Evolutionary conservation across 2,888 invertebrate species (phyloP).

Genomic region (Chromoteleia sp.): DNA sequence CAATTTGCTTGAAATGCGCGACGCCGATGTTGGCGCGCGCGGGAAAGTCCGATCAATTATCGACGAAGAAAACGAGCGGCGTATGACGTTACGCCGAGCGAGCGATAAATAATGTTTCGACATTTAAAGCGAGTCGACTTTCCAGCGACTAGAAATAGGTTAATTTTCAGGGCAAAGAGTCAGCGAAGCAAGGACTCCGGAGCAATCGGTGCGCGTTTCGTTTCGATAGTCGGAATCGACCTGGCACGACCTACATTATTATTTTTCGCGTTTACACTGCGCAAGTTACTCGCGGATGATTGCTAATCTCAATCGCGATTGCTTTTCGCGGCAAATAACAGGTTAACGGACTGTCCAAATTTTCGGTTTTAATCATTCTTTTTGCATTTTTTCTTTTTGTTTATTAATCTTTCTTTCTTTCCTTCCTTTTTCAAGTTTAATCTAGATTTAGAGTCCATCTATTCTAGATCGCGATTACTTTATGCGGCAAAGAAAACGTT

Average conservation of each 20-base stretch:
- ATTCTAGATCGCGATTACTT: too few species aligned
- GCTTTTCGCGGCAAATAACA: neutral
- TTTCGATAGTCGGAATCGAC: slow-evolving; percentile 30
- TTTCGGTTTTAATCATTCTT: too few species aligned
- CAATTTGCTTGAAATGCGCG: slow-evolving; percentile 20
- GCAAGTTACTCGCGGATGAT: neutral
- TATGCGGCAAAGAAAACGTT: too few species aligned
- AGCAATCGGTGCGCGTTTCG: slow-evolving; percentile 29
- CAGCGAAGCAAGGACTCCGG: slow-evolving; percentile 32
- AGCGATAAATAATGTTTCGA: slow-evolving; percentile 43
- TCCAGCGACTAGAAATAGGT: slow-evolving; percentile 49
- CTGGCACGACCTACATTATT: slow-evolving; percentile 43
- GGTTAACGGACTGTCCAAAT: too few species aligned
- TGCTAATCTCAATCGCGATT: slow-evolving; percentile 5
- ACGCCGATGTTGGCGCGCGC: slow-evolving; percentile 4
- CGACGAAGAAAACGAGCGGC: slow-evolving; percentile 32
- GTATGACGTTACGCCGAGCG: slow-evolving; percentile 21
- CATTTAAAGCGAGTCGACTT: slow-evolving; percentile 47
- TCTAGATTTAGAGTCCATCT: too few species aligned
- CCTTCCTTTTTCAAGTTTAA: too few species aligned
- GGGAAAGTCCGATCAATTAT: slow-evolving; percentile 15
- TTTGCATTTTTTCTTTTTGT: too few species aligned
- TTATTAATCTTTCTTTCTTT: too few species aligned
- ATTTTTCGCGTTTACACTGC: slow-evolving; percentile 1
- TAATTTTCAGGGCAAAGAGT: slow-evolving; percentile 51